Percentiles rank a stretch among this genome's conserved stretches.
These are phyloP conservation scores for Thymelicus sylvestris DNA, from an alignment of 2,888 invertebrate species.

Conservation along the genomic window DNA sequence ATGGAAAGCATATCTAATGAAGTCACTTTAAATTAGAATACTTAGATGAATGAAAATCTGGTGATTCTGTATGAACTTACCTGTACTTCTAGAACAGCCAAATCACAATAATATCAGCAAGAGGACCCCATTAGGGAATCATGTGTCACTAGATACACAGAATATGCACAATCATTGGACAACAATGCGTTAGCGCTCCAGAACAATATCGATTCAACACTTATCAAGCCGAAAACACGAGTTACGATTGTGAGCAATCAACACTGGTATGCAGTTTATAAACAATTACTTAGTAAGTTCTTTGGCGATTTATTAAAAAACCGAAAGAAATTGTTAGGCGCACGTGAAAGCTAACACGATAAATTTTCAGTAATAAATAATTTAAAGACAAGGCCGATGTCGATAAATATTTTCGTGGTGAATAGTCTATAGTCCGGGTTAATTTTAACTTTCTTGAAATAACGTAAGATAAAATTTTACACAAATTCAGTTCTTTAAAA, in stretches of 20 bases:
- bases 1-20: neutral
- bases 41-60: neutral
- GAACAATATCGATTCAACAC: conserved; percentile 66
- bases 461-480: conserved; percentile 47
- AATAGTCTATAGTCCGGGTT: neutral
- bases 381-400: conserved; percentile 1
- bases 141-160: conserved; percentile 59
- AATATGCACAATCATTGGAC: conserved; percentile 74
- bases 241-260: conserved; percentile 42
- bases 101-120: conserved; percentile 45
- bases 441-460: conserved; percentile 14
- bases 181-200: conserved; percentile 59
- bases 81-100: conserved; percentile 44
- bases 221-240: conserved; percentile 56
- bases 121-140: conserved; percentile 57
- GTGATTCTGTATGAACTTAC: conserved; percentile 45
- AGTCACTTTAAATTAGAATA: neutral
- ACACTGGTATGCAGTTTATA: conserved; percentile 48
- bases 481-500: conserved; percentile 28
- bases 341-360: conserved; percentile 47
- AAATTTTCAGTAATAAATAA: conserved; percentile 41
- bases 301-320: conserved; percentile 24
- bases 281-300: conserved; percentile 51
- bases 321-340: conserved; percentile 41
- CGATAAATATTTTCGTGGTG: neutral